phyloP scores from a whole-genome alignment of 1,140 invertebrate genomes.

The Cyclargus thomasi region DNA sequence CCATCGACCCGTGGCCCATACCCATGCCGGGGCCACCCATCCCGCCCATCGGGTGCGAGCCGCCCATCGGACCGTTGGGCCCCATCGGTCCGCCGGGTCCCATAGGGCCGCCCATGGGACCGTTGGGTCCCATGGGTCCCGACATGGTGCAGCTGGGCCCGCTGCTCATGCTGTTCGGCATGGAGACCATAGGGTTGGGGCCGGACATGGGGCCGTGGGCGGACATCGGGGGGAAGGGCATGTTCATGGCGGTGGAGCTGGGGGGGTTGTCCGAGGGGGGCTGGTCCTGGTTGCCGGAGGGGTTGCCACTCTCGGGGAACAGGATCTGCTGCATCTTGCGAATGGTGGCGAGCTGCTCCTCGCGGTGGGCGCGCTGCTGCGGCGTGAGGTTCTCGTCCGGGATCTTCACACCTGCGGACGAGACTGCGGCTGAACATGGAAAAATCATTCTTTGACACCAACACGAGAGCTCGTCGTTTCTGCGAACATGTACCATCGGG shows the following conservation, averaged over 20 bases:
- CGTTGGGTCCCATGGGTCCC: conserved; percentile 61
- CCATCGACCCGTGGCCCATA: conserved; percentile 71
- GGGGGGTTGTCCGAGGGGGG: conserved; percentile 55
- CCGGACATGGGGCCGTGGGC: conserved; percentile 61
- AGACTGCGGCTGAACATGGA: conserved; percentile 37
- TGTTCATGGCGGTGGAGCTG: conserved; percentile 64
- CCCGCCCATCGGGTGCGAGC: conserved; percentile 49
- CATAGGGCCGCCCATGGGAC: conserved; percentile 64
- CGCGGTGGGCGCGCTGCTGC: conserved; percentile 94
- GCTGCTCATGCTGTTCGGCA: conserved; percentile 61
- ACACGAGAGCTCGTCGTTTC: conserved; percentile 12
- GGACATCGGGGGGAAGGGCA: conserved; percentile 68
- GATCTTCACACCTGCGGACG: conserved; percentile 85
- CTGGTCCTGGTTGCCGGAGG: conserved; percentile 47
- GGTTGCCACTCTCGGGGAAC: conserved; percentile 84
- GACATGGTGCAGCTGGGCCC: conserved; percentile 67
- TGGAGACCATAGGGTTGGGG: conserved; percentile 65
- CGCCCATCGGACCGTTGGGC: conserved; percentile 64
- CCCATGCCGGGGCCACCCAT: conserved; percentile 66
- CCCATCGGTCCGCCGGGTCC: conserved; percentile 65
- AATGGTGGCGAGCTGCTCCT: conserved; percentile 93
- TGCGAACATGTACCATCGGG: too few relatives aligned
- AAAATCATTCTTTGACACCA: conserved; percentile 30
- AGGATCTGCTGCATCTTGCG: conserved; percentile 95
- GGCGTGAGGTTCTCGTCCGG: conserved; percentile 97